Base-by-base conservation (phyloP, 2,888 invertebrate species). In the Digitonthophagus gazella region DNA sequence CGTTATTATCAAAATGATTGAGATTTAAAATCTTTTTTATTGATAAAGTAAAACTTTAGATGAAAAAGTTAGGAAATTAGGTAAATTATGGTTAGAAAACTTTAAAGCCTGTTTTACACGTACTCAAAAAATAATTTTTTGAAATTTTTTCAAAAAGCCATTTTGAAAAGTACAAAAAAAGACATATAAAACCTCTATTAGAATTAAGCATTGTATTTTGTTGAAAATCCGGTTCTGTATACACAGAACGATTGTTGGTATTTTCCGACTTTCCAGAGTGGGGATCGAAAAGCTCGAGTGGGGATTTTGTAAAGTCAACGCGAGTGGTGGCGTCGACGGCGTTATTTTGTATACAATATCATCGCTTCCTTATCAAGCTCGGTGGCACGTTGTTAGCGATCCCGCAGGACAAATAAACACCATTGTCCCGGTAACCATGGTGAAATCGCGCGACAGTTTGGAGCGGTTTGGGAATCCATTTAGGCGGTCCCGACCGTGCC, bases 361-460 rank as follows among this genome's bases (percentile, higher is more conserved):
- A 81, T 82, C 81, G 81, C 80, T 80, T 82, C 82, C 82, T 82
- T 83, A 82, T 82, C 82, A 78, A 79, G 77, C 79, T 78, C 80
- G 81, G 80, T 80, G 80, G 80, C 82, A 82, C 82, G 81, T 83
- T 83, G 83, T 83, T 83, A 83, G 82, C 79, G 82, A 81, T 83
- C 83, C 82, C 83, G 76, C 80, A 82, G 83, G 83, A 83, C 83
- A 82, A 83, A 83, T 83, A 83, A 83, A 83, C 83, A 83, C 82
- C 83, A 83, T 83, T 83, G 83, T 83, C 80, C 80, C 78, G 79
- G 83, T 83, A 82, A 82, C 83, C 83, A 83, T 83, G 83, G 83
- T 80, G 82, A 83, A 82, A 81, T 82, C 82, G 80, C 80, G 81
- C 81, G 82, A 81, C 81, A 80, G 80, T 79, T 79, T 77, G 78